Evolutionary conservation across 2,797 vertebrate genomes (phyloP).

Genomic region (Vespertilio murinus): DNA sequence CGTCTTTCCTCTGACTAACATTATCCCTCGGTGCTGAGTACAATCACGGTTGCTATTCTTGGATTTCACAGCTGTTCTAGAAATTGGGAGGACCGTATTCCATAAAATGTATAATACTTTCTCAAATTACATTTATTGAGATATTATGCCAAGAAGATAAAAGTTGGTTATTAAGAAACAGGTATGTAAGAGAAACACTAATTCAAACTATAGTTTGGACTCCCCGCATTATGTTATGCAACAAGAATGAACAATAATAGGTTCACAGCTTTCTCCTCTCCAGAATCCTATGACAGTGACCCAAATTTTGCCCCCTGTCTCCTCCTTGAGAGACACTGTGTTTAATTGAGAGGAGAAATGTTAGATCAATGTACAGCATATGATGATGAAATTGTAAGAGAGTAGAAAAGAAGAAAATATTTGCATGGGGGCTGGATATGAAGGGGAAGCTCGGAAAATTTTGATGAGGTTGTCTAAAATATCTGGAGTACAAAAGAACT

Average conservation of each 20-base stretch:
- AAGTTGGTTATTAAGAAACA: neutral
- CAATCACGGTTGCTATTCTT: neutral
- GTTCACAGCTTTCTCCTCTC: neutral
- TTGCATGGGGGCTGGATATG: neutral
- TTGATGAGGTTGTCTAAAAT: neutral
- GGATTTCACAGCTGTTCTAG: neutral
- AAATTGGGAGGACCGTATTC: neutral
- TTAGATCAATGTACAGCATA: neutral
- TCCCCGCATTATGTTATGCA: neutral
- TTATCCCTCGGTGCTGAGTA: neutral
- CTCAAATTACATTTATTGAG: constrained; percentile 14
- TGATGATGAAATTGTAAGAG: neutral
- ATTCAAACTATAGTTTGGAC: neutral
- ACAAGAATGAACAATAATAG: neutral
- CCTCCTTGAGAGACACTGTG: neutral
- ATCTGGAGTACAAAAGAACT: neutral
- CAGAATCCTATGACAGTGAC: neutral
- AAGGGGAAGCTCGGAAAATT: neutral
- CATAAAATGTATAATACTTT: neutral
- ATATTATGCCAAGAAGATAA: neutral
- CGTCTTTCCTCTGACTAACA: neutral
- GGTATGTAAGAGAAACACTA: neutral
- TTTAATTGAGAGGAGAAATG: neutral
- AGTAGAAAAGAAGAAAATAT: neutral
- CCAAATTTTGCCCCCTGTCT: neutral